Evolutionary conservation across 2,888 invertebrate genomes (phyloP).

Genomic region (Ischnura elegans): DNA sequence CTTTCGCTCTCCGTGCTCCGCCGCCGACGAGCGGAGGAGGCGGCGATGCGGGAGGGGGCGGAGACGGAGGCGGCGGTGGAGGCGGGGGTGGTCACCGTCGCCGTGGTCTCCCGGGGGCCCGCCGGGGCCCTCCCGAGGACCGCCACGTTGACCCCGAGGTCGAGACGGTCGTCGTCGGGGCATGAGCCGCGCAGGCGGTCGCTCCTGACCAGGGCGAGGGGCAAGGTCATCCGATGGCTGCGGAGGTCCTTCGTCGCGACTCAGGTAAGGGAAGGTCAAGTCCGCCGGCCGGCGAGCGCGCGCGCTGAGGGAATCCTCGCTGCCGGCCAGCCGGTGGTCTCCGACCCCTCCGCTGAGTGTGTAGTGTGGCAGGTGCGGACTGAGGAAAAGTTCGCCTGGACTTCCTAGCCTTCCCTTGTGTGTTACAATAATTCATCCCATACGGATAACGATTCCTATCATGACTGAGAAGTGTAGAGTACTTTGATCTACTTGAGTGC

Average conservation of each 20-base stretch:
- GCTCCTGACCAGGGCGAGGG: constrained; percentile 78
- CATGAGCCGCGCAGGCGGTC: constrained; percentile 73
- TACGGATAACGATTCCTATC: too few species aligned
- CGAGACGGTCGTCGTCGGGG: neutral
- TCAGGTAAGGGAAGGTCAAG: constrained; percentile 76
- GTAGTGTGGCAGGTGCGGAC: constrained; percentile 27
- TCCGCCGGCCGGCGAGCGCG: constrained; percentile 73
- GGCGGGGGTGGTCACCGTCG: constrained; percentile 61
- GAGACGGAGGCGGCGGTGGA: constrained; percentile 65
- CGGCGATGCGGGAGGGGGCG: constrained; percentile 64
- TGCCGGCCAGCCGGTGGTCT: neutral
- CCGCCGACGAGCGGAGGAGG: constrained; percentile 37
- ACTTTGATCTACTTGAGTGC: too few species aligned
- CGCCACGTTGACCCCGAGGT: constrained; percentile 46
- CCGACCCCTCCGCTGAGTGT: neutral
- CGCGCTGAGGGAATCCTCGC: constrained; percentile 74
- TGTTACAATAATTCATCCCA: too few species aligned
- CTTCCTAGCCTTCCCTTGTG: neutral
- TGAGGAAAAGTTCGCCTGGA: neutral
- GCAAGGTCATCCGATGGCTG: constrained; percentile 78
- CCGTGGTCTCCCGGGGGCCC: constrained; percentile 68
- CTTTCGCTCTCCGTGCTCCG: constrained; percentile 10
- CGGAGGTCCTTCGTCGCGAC: constrained; percentile 73
- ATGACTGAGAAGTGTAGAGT: too few species aligned
- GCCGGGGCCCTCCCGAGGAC: constrained; percentile 68